These are phyloP conservation scores for Macquaria ambigua DNA, from an alignment of 2,113 vertebrate species.

Conservation along the genomic window DNA sequence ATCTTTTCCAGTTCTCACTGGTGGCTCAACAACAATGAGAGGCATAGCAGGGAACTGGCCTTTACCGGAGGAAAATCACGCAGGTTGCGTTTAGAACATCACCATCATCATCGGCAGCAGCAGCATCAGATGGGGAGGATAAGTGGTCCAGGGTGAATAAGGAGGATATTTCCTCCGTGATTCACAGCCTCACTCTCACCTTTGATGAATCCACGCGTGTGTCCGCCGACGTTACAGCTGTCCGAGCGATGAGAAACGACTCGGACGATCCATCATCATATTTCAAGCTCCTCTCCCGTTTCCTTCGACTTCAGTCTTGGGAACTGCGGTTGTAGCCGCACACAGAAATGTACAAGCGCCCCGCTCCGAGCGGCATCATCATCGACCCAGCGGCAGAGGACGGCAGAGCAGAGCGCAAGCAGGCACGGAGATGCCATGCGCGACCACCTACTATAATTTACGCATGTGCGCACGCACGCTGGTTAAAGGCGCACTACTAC, in stretches of 20 bases:
- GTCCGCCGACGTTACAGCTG: slow-evolving; percentile 70
- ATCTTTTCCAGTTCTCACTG: slow-evolving; percentile 33
- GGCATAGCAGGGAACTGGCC: slow-evolving; percentile 51
- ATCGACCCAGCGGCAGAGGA: slow-evolving; percentile 76
- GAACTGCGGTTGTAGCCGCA: slow-evolving; percentile 71
- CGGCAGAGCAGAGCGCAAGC: slow-evolving; percentile 69
- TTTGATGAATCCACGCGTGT: slow-evolving; percentile 66
- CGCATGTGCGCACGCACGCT: slow-evolving; percentile 66
- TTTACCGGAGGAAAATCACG: slow-evolving; percentile 79
- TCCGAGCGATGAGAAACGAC: slow-evolving; percentile 47
- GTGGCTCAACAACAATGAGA: slow-evolving; percentile 26
- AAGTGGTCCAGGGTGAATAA: slow-evolving; percentile 63
- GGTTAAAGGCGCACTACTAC: slow-evolving; percentile 62
- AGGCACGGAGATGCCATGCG: slow-evolving; percentile 73
- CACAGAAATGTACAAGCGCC: slow-evolving; percentile 47
- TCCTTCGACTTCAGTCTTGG: slow-evolving; percentile 67
- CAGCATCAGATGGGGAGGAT: slow-evolving; percentile 73
- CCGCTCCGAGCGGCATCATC: slow-evolving; percentile 74
- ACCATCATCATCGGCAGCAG: slow-evolving; percentile 66
- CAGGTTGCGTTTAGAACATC: slow-evolving; percentile 80
- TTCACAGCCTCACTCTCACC: slow-evolving; percentile 66
- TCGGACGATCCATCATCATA: slow-evolving; percentile 60
- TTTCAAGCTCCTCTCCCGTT: slow-evolving; percentile 53
- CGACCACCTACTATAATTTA: slow-evolving; percentile 70
- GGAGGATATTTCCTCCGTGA: slow-evolving; percentile 58